Evolutionary conservation across 2,888 invertebrate genomes (phyloP), one percentile per base, ranked within the genome.

Genomic region (Drosophila prolongata): DNA sequence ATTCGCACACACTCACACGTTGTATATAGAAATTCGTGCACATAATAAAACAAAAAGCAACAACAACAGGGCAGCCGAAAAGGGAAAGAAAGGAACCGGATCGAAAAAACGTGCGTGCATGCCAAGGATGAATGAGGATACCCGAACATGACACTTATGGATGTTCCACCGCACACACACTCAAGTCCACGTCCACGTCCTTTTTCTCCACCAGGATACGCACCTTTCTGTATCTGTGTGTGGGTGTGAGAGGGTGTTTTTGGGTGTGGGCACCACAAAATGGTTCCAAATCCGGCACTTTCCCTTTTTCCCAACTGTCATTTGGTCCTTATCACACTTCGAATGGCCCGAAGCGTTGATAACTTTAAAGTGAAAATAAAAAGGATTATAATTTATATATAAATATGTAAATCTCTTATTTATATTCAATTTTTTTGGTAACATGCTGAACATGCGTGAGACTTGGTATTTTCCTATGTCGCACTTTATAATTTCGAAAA

Each of bases 101-200:
- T 64, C 62, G 62, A 87, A 81, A 82, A 87, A 89, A 87, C 88
- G 89, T 90, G 90, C 89, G 90, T 90, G 86, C 87, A 85, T 79
- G 88, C 83, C 71, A 82, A 82, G 84, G 88, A 90, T 86, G 87
- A 90, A 87, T 83, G 86, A 79, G 87, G 79, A 87, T 84, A 87
- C 87, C 80, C 79, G 80, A 89, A 89, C 90, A 90, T 89, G 89
- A 90, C 89, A 89, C 89, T 89, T 89, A 90, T 89, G 84, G 86
- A 89, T 90, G 85, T 89, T 77, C 70, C 75, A 71, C 53, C 67
- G 67, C 64, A 76, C 55, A 35, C 35, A 56, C 56, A 56, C 55
- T 52, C 14, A 40, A 19, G 16, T 37, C 55, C 43, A 47, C 55
- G 46, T 50, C 46, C 24, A 24, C 24, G 24, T 24, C 58, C 49